Evolutionary conservation across 2,797 vertebrate species (phyloP).

Genomic region (Bradypodion ventrale): DNA sequence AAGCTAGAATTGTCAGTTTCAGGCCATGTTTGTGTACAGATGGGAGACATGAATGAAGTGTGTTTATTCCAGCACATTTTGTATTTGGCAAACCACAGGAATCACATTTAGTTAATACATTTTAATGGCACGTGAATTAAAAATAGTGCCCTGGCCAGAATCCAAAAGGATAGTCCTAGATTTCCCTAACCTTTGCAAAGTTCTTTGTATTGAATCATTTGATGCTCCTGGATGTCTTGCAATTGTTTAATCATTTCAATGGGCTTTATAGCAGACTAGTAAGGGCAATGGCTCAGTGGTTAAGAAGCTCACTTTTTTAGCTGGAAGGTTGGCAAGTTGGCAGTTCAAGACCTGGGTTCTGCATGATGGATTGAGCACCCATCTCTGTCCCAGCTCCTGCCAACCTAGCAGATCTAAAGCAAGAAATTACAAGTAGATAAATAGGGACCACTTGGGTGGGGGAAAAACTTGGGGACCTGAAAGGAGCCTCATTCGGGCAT

Average conservation of each 20-base stretch:
- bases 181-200: neutral
- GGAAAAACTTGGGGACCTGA: too few relatives aligned
- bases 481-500: too few relatives aligned
- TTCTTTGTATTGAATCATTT: neutral
- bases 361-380: too few relatives aligned
- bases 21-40: conserved; percentile 10
- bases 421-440: too few relatives aligned
- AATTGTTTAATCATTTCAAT: neutral
- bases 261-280: neutral
- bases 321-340: too few relatives aligned
- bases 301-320: too few relatives aligned
- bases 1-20: conserved; percentile 1
- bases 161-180: neutral
- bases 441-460: too few relatives aligned
- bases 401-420: too few relatives aligned
- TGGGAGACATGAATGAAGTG: neutral
- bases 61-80: conserved; percentile 7
- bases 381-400: too few relatives aligned
- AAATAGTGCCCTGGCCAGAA: neutral
- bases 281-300: too few relatives aligned
- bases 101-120: neutral
- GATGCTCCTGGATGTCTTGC: neutral
- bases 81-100: neutral
- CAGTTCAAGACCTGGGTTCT: too few relatives aligned
- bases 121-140: neutral